Conservation (phyloP, 2,113 vertebrate species). For the Chiloscyllium plagiosum region DNA sequence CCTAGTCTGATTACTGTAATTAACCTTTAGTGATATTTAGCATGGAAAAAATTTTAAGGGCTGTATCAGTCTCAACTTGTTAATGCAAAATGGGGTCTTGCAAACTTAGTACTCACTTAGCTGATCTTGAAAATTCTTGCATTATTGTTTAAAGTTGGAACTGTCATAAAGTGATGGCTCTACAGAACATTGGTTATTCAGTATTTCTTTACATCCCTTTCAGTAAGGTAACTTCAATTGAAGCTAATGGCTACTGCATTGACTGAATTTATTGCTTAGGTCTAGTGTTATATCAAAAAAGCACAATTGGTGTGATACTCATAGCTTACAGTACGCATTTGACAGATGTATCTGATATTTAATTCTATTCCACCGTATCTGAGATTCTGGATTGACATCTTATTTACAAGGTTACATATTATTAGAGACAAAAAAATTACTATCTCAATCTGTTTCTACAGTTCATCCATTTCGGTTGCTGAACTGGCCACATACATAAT, state of each 20-base stretch:
- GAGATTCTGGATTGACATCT: background rate
- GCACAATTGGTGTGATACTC: background rate
- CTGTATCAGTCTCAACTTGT: background rate
- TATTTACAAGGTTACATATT: background rate
- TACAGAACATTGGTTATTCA: background rate
- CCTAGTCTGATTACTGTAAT: background rate
- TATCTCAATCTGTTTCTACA: background rate
- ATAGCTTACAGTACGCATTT: background rate
- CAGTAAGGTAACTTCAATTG: background rate
- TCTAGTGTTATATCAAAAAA: background rate
- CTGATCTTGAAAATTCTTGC: background rate
- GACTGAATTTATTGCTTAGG: background rate
- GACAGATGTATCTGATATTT: background rate
- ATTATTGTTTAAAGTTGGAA: background rate
- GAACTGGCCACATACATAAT: background rate
- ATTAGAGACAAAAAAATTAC: background rate
- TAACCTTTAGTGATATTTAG: background rate
- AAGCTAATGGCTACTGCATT: background rate
- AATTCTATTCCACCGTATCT: background rate
- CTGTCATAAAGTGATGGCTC: background rate
- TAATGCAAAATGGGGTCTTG: background rate
- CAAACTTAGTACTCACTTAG: background rate
- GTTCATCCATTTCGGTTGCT: background rate
- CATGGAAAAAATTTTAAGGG: background rate
- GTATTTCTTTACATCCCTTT: background rate